These are phyloP conservation scores for Dolichoris vasculosae DNA, from an alignment of 1,140 invertebrate species.

Conservation along the genomic window DNA sequence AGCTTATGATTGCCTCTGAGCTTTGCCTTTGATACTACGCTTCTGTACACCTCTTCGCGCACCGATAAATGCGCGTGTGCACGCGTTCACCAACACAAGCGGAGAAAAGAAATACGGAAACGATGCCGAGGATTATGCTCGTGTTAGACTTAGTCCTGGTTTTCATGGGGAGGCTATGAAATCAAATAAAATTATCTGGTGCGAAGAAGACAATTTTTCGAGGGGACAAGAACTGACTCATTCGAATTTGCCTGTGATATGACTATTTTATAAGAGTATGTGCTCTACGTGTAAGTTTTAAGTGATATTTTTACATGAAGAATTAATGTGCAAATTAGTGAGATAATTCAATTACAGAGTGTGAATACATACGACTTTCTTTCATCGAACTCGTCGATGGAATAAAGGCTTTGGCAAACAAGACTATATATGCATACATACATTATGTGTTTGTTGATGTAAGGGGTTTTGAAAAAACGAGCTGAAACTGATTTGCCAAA, in stretches of 20 bases:
- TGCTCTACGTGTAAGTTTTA: background rate
- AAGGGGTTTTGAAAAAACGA: background rate
- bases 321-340: background rate
- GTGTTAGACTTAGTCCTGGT: background rate
- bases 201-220: background rate
- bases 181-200: background rate
- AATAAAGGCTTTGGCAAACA: background rate
- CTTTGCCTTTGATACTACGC: constrained; percentile 72
- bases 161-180: background rate
- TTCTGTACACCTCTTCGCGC: background rate
- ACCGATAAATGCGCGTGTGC: background rate
- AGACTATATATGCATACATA: no score
- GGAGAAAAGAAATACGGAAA: background rate
- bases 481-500: background rate
- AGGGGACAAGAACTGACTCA: background rate
- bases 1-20: constrained; percentile 76
- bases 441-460: no score
- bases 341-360: constrained; percentile 18
- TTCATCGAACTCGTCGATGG: background rate
- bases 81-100: background rate
- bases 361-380: constrained; percentile 37
- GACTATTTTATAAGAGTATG: background rate
- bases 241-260: background rate
- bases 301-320: constrained; percentile 21
- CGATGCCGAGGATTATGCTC: background rate